Conservation (phyloP, 2,113 vertebrate species). For the Myanophis thanlyinensis region DNA sequence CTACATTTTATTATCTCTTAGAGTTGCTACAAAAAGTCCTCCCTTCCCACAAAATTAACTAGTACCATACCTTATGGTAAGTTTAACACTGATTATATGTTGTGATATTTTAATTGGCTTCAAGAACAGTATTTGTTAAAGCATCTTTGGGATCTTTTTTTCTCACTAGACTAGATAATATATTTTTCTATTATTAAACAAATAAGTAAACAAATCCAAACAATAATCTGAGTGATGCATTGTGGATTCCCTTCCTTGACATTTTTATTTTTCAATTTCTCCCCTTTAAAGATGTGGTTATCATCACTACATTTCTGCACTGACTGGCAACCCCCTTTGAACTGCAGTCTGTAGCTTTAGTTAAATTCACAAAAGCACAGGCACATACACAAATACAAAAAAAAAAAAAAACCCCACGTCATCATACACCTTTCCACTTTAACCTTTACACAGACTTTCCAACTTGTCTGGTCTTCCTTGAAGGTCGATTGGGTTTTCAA, state of each 20-base stretch:
- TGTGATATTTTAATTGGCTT: not conserved
- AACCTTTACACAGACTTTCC: slow-evolving; percentile 74
- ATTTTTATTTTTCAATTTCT: slow-evolving; percentile 14
- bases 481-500: slow-evolving; percentile 91
- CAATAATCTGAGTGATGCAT: not conserved
- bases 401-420: not conserved
- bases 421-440: slow-evolving; percentile 46
- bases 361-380: slow-evolving; percentile 35
- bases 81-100: not conserved
- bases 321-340: slow-evolving; percentile 54
- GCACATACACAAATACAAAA: slow-evolving; percentile 16
- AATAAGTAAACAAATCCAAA: not conserved
- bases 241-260: not conserved
- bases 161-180: not conserved
- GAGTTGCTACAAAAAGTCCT: not conserved
- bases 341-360: slow-evolving; percentile 35
- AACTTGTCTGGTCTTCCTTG: slow-evolving; percentile 75
- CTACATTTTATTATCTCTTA: not conserved
- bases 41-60: not conserved
- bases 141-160: not conserved
- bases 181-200: not conserved
- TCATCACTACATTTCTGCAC: slow-evolving; percentile 4
- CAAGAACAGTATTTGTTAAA: not conserved
- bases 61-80: not conserved
- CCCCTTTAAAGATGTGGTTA: slow-evolving; percentile 26